Evolutionary conservation across 2,113 vertebrate species (phyloP).

Genomic region (Lota lota): DNA sequence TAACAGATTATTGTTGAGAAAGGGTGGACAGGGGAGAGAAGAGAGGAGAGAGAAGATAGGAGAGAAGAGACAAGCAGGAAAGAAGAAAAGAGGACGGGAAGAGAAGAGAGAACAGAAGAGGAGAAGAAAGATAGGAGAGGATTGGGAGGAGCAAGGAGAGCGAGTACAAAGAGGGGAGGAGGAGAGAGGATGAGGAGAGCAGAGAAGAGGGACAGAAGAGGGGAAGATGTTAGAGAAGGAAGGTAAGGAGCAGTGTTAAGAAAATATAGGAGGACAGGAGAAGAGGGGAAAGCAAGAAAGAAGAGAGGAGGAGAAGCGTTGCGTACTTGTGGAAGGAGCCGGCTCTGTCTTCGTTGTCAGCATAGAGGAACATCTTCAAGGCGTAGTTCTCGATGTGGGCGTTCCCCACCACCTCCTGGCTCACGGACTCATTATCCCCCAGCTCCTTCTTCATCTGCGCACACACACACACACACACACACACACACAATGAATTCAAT

Average conservation of each 20-base stretch:
- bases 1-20: too few species aligned
- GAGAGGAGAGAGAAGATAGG: too few species aligned
- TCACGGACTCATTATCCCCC: constrained; percentile 89
- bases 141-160: neutral
- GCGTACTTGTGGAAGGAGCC: constrained; percentile 94
- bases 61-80: too few species aligned
- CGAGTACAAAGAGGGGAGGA: neutral
- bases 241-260: too few species aligned
- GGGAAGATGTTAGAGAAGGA: neutral
- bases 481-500: neutral
- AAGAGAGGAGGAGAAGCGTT: neutral
- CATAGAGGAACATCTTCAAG: constrained; percentile 96
- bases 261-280: too few species aligned
- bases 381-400: constrained; percentile 98
- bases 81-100: too few species aligned
- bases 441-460: constrained; percentile 95
- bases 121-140: too few species aligned
- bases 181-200: neutral
- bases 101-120: too few species aligned
- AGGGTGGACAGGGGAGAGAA: too few species aligned
- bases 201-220: neutral
- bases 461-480: constrained; percentile 7
- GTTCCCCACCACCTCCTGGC: constrained; percentile 92
- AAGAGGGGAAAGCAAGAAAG: neutral
- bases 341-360: constrained; percentile 93